Evolutionary conservation across 2,113 vertebrate genomes (phyloP), one percentile per base, ranked within the genome.

Genomic region (Chloropsis hardwickii): DNA sequence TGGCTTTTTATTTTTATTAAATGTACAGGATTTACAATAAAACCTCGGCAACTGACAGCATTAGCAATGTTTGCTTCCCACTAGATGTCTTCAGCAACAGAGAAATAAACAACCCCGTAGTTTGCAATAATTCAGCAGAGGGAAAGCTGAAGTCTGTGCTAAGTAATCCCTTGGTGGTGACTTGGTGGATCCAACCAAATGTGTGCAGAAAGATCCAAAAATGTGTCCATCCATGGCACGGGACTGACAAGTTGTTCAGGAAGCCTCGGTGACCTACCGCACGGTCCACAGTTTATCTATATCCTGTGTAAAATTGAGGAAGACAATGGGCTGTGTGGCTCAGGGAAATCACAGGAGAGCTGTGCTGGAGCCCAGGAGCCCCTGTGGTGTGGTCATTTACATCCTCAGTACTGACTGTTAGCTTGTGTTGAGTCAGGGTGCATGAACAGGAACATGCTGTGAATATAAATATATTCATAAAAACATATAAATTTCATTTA

Each of bases 241-340:
- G 50, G 25, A 65, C 53, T 5, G 5, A 14, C 14, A 47, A 47
- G 12, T 5, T 51, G 24, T 47, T 10, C 50, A 50, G 39, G 60
- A 40, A 66, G 9, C 29, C 27, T 58, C 69, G 31, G 40, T 23
- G 24, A 85, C 25, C 28, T 40, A 1, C 12, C 27, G 11, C 3
- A 1, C 19, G 14, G 3, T 37, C 61, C n/a, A 47, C 2, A 19
- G 3, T 14, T n/a, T 60, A 25, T 12, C 20, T 0, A 1, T 13
- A 42, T 61, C 22, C 6, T 61, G 24, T 29, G 27, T 73, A 4
- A 4, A 2, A 2, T 45, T 54, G 66, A 27, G 47, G 44, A 79
- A 42, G 3, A 33, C 28, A 77, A 11, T 14, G n/a, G 45, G 4
- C 11, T 65, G 5, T 31, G 18, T 72, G 40, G 10, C 23, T 22